Base-by-base conservation (phyloP, 1,140 invertebrate species). In the Nephila pilipes region DNA sequence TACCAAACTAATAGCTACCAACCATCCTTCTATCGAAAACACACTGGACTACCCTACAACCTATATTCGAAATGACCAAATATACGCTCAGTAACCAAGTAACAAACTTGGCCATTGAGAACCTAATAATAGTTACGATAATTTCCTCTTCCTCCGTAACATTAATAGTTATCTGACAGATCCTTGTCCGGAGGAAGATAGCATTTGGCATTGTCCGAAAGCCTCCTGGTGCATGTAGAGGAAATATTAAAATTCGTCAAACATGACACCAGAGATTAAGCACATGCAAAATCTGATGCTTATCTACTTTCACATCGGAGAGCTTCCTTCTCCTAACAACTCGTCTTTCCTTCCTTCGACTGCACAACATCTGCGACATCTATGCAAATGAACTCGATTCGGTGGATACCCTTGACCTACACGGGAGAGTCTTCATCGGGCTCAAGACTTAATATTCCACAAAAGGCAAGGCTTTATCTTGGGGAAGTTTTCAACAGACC, bases 191-290 rank as follows among this genome's bases (percentile, higher is more conserved):
- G 58, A 22, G 58, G 58, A 18, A 60, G 58, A 22, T 60, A 16
- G 5, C 29, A 75, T 75, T 29, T 29, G 29, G 29, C 32, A 29
- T 36, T 29, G 69, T 75, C 69, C 46, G 46, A 46, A 46, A 46
- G 46, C 12, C 46, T 46, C 46, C 46, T 46, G 63, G 22, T 32
- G 5, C 69, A 75, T 75, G 69, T 75, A 75, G 69, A 75, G 69
- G 69, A 75, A 75, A 75, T 75, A 75, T 75, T 75, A 75, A 75
- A 75, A 75, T 75, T 75, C 69, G 69, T 32, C 18, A 29, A 75
- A 75, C 69, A 75, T 32, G 69, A 14, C 63, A 29, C 29, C 69
- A 29, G 29, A 75, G 69, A 75, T 75, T 75, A 75, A 75, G 69
- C 69, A 75, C 69, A 75, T 75, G 69, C 69, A 75, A 75, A 75